Conservation (phyloP, 2,113 vertebrate genomes). For the Eulemur rufifrons region DNA sequence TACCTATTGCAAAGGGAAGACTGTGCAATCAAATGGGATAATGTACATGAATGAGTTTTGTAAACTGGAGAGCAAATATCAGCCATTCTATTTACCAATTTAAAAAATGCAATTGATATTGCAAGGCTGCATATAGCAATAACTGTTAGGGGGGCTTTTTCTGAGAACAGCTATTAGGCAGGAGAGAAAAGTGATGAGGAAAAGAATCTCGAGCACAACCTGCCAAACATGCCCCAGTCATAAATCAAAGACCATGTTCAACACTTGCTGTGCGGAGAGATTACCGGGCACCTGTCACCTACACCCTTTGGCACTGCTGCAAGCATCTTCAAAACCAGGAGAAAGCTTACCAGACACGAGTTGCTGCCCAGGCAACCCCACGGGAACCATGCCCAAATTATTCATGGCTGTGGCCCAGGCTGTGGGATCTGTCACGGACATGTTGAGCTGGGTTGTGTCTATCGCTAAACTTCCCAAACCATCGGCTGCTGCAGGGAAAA, state of each 20-base stretch:
- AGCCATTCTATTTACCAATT: background rate
- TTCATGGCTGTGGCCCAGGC: constrained; percentile 97
- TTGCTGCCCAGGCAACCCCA: constrained; percentile 93
- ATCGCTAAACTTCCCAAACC: constrained; percentile 90
- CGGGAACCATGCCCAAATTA: constrained; percentile 94
- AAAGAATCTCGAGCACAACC: background rate
- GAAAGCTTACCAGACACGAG: constrained; percentile 91
- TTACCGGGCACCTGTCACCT: constrained; percentile 26
- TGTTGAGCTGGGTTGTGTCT: constrained; percentile 91
- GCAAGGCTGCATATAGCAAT: background rate
- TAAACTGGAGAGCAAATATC: background rate
- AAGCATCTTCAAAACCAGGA: background rate
- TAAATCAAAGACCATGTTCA: background rate
- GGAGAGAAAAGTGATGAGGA: background rate
- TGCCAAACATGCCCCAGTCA: background rate
- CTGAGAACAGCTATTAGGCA: background rate
- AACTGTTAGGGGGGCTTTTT: background rate
- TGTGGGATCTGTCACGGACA: constrained; percentile 91
- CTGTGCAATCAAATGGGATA: background rate
- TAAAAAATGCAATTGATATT: background rate
- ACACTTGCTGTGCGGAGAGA: background rate
- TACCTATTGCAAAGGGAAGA: background rate
- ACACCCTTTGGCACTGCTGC: background rate
- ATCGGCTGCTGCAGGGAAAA: constrained; percentile 87
- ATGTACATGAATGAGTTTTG: background rate